Percentiles rank a stretch among this genome's conserved stretches.
These are phyloP conservation scores for Sebastes oblongus DNA, from an alignment of 2,797 vertebrate genomes.

Conservation along the genomic window DNA sequence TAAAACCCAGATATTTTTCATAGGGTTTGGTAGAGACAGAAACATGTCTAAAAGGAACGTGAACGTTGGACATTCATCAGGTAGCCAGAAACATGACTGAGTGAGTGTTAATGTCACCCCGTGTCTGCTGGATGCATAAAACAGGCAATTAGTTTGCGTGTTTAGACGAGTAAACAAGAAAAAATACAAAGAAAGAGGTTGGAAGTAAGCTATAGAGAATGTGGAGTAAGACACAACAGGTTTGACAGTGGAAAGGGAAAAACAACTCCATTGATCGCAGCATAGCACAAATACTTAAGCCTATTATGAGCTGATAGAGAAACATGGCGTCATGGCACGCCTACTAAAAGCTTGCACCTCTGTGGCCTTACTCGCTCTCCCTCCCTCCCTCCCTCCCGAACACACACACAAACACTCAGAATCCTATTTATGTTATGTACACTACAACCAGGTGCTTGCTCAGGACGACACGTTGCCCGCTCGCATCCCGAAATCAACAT, in stretches of 20 bases:
- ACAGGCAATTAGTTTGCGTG: background rate
- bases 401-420: background rate
- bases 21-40: background rate
- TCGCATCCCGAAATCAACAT: conserved; percentile 54
- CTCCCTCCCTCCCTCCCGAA: background rate
- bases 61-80: background rate
- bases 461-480: conserved; percentile 6
- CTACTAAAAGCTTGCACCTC: conserved; percentile 32
- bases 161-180: background rate
- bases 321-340: conserved; percentile 19
- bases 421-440: conserved; percentile 46
- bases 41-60: background rate
- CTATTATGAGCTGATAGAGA: conserved; percentile 46
- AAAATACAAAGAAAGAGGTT: background rate
- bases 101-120: background rate
- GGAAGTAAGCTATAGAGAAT: background rate
- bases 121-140: background rate
- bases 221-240: background rate
- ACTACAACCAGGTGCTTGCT: conserved; percentile 31
- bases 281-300: conserved; percentile 55
- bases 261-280: conserved; percentile 40
- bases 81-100: background rate
- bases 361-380: background rate
- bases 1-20: background rate
- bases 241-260: conserved; percentile 8